Evolutionary conservation across 53 echinoderm and acorn worm genomes (phyloP), one percentile per base, ranked within the genome.

Genomic region (Mesocentrotus franciscanus): DNA sequence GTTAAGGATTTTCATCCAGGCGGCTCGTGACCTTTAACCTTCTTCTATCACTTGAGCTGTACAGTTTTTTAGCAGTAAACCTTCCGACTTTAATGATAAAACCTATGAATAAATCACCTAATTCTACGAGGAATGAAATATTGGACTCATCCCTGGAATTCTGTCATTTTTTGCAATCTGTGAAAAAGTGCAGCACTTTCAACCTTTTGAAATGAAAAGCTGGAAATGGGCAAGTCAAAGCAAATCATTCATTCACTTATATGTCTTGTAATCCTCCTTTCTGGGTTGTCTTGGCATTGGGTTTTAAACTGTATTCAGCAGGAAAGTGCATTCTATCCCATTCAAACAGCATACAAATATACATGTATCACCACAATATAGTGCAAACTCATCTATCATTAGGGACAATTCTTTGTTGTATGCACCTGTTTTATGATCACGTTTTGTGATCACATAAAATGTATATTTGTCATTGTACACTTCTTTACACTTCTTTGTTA

Each of bases 311-410:
- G 27, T 27, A 87, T 11, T 57, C 57, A 58, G 26, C 36, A 85
- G 59, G 58, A 87, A 87, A 87, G 87, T 87, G 58, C 87, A 87
- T 58, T 27, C n/a, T 87, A 58, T 87, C 87, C 58, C 58, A 57
- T 87, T 12, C 12, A 87, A 22, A 57, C 2, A 55, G 49, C 56
- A 24, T 11, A 74, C 29, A 74, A 39, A 1, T 3, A 49, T 7
- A 49, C 6, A 49, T 49, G 6, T 49, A 49, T 84, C 58, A 27
- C 34, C 27, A 49, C 0, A 55, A 12, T 55, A 87, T 12, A 87
- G 58, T 57, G 24, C 57, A 87, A 87, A n/a, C n/a, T 87, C 87
- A 87, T 87, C 27, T 12, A 58, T 87, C 58, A 87, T 16, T 49
- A 20, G 17, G 17, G 17, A 33, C 33, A 12, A 15, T 33, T 76